Base-by-base conservation (phyloP, 2,888 invertebrate species). In the Ormia ochracea region DNA sequence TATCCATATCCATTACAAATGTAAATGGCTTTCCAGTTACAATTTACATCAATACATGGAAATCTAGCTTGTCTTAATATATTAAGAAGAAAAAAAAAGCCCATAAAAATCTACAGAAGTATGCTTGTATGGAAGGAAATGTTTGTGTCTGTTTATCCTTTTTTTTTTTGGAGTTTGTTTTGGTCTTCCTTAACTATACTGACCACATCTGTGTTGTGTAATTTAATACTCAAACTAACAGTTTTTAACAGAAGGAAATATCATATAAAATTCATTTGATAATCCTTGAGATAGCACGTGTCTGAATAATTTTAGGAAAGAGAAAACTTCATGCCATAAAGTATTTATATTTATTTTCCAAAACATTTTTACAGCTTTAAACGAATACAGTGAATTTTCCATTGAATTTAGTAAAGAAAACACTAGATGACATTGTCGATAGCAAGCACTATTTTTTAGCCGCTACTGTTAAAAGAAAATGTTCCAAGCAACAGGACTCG, bases 181-280 rank as follows among this genome's bases (percentile, higher is more conserved):
- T 45, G 19, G 6, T 38, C 36, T 41, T 43, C 66, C 54, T 75
- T 79, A 76, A 76, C 76, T 73, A n/a, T n/a, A 80, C 68, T 76
- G 80, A 80, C 80, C 80, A 76, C 80, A 80, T 63, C 80, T 80
- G 80, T 73, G 63, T 23, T 38, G 50, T 28, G 80, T 80, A 73
- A 80, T 63, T 76, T 76, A 80, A 80, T 76, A 63, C 72, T 68
- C 28, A 54, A 63, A 58, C 48, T 58, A 70, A 66, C 65, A 69
- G 48, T 66, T 28, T 65, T 52, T 36, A 54, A 54, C 31, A 63
- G n/a, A 41, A 41, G 48, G 33, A 38, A 50, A 73, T 59, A 63
- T 76, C 56, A 76, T 73, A 76, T 73, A 58, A 73, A 75, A 76
- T 73, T 73, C 65, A 76, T 80, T 68, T 52, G 79, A 80, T 68